phyloP scores from a whole-genome alignment of 1,140 invertebrate species.

The Fopius arisanus region DNA sequence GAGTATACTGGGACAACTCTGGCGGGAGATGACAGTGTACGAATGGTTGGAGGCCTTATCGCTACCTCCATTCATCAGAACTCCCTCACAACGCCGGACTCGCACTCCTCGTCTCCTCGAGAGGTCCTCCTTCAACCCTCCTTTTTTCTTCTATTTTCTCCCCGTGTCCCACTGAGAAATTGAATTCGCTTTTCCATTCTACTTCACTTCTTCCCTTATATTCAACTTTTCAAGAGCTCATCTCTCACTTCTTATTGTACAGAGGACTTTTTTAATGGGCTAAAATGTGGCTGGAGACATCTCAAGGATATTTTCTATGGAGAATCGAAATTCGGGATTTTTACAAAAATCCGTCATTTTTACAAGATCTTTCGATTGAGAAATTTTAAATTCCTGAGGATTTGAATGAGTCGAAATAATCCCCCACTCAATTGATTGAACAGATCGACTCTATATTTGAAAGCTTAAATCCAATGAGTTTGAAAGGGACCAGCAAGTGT shows the following conservation, averaged over 20 bases:
- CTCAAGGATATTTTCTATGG: too few species aligned
- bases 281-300: too few species aligned
- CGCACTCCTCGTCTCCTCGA: background rate
- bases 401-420: too few species aligned
- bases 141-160: too few species aligned
- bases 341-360: too few species aligned
- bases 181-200: constrained; percentile 16
- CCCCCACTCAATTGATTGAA: too few species aligned
- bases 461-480: background rate
- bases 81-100: background rate
- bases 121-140: background rate
- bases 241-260: too few species aligned
- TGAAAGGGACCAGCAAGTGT: background rate
- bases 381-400: too few species aligned
- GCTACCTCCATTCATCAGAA: constrained; percentile 11
- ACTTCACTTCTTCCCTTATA: background rate
- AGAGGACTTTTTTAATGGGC: too few species aligned
- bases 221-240: background rate
- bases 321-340: too few species aligned
- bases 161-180: background rate
- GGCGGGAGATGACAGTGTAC: background rate
- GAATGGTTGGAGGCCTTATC: background rate
- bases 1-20: background rate
- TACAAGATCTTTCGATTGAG: too few species aligned
- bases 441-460: too few species aligned